Percentiles rank a stretch among this genome's conserved stretches.
phyloP scores from a whole-genome alignment of 2,888 invertebrate species.

The Macrostomum cliftonense region DNA sequence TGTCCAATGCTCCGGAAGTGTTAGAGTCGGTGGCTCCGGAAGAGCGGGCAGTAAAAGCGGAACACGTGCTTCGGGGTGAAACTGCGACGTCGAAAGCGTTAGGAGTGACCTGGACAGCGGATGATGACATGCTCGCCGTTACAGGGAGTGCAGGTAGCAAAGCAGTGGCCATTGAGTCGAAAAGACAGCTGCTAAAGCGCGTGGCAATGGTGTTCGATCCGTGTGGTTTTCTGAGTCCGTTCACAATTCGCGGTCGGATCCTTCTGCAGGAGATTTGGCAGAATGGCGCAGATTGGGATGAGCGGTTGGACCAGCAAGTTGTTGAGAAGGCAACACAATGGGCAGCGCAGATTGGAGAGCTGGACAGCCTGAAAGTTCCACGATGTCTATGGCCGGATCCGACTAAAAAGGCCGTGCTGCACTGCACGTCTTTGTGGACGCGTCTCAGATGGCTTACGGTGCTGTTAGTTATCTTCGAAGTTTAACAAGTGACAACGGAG shows the following conservation, averaged over 20 bases:
- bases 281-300: slow-evolving; percentile 8
- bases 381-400: not conserved
- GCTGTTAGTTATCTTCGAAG: not conserved
- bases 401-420: not conserved
- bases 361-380: not conserved
- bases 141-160: not conserved
- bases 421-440: slow-evolving; percentile 7
- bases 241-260: slow-evolving; percentile 1
- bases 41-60: not conserved
- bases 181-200: not conserved
- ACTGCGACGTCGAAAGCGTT: slow-evolving; percentile 7
- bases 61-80: slow-evolving; percentile 1
- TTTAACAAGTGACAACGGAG: too few species aligned
- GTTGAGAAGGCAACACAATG: not conserved
- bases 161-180: too few species aligned
- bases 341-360: slow-evolving; percentile 3
- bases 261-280: slow-evolving; percentile 9
- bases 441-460: slow-evolving; percentile 9
- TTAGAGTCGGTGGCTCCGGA: not conserved
- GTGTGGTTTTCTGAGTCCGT: slow-evolving; percentile 1
- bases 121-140: slow-evolving; percentile 4
- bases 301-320: not conserved
- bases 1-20: slow-evolving; percentile 1
- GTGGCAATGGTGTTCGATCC: slow-evolving; percentile 6
- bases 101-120: slow-evolving; percentile 5